These are phyloP conservation scores for Dexiosoma caninum DNA, from an alignment of 2,888 invertebrate species.

Conservation along the genomic window DNA sequence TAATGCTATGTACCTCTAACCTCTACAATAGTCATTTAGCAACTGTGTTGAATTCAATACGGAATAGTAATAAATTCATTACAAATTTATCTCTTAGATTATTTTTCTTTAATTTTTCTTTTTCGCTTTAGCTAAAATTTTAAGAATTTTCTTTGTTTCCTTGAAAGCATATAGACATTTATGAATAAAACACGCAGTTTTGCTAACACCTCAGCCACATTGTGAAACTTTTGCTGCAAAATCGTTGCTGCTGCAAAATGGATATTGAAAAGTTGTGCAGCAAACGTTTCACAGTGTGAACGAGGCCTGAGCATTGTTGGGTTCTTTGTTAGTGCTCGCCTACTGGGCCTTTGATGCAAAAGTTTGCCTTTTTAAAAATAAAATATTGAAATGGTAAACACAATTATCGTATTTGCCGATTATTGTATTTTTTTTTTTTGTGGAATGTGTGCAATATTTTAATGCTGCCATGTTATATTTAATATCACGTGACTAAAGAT, in stretches of 20 bases:
- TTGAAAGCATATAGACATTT: conserved; percentile 12
- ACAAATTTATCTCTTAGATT: neutral
- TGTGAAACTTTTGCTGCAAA: no score
- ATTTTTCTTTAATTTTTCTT: no score
- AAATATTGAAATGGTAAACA: conserved; percentile 34
- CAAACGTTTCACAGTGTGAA: no score
- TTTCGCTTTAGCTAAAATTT: conserved; percentile 5
- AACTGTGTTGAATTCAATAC: neutral
- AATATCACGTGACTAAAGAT: no score
- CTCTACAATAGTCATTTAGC: neutral
- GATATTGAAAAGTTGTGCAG: no score
- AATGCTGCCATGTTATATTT: conserved; percentile 35
- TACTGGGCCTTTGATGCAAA: conserved; percentile 46
- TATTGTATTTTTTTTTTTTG: no score
- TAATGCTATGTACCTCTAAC: no score
- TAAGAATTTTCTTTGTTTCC: conserved; percentile 49
- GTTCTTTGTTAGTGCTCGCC: conserved; percentile 48
- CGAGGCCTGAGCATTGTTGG: conserved; percentile 10
- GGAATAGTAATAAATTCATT: neutral
- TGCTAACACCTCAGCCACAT: no score
- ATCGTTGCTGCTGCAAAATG: no score
- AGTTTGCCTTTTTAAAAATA: conserved; percentile 42
- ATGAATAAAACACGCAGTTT: conserved; percentile 38
- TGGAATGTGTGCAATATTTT: conserved; percentile 31
- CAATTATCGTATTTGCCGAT: neutral